These are phyloP conservation scores for Amphiprion clarkii DNA, from an alignment of 2,797 vertebrate genomes.

Conservation along the genomic window DNA sequence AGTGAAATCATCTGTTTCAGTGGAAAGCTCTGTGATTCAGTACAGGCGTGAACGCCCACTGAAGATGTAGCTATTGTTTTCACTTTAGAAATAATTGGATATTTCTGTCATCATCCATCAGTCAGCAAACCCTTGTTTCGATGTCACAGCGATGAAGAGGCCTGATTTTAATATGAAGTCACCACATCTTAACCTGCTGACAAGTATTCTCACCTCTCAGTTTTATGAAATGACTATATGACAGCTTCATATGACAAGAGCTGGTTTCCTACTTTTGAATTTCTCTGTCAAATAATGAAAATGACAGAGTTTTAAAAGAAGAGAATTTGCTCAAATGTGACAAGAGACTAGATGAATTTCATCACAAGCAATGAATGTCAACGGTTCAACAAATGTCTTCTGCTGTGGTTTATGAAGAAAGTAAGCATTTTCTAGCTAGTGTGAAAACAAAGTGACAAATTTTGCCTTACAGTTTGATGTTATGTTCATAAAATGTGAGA, in stretches of 20 bases:
- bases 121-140: constrained; percentile 14
- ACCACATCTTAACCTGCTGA: constrained; percentile 1
- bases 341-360: neutral
- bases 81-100: constrained; percentile 15
- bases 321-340: constrained; percentile 3
- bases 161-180: too few species aligned
- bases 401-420: constrained; percentile 16
- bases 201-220: constrained; percentile 4
- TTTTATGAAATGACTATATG: neutral
- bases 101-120: constrained; percentile 30
- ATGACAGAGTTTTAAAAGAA: constrained; percentile 16
- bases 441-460: constrained; percentile 33
- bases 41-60: neutral
- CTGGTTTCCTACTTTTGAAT: constrained; percentile 7
- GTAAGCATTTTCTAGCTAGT: constrained; percentile 3
- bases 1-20: constrained; percentile 15
- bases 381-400: neutral
- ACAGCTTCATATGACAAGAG: neutral
- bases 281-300: constrained; percentile 10
- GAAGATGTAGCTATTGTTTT: constrained; percentile 5
- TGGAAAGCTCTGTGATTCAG: constrained; percentile 8
- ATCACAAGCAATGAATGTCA: constrained; percentile 5
- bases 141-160: constrained; percentile 5
- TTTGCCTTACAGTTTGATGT: constrained; percentile 16
- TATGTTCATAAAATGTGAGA: constrained; percentile 14